These are phyloP conservation scores for Poeciliopsis paucimaculata DNA, from an alignment of 2,797 vertebrate species.

Conservation along the genomic window DNA sequence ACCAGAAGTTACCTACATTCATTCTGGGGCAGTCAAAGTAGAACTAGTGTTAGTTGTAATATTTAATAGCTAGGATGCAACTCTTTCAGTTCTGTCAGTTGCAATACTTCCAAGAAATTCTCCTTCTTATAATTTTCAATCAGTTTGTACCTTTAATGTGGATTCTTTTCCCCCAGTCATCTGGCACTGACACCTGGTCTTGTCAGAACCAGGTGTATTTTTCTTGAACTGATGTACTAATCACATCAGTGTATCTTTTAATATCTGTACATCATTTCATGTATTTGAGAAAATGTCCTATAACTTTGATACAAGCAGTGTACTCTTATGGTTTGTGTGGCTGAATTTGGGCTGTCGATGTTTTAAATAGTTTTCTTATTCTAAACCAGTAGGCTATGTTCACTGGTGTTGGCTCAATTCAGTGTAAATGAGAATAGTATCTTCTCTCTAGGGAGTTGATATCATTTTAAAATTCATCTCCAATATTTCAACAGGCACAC, in stretches of 20 bases:
- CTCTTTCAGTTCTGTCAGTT: background rate
- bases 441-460: background rate
- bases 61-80: background rate
- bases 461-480: slow-evolving; percentile 10
- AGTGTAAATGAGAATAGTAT: background rate
- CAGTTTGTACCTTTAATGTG: too few relatives aligned
- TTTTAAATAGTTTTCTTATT: slow-evolving; percentile 10
- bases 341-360: background rate
- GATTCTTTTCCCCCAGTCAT: too few relatives aligned
- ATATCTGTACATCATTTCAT: background rate
- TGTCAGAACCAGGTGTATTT: slow-evolving; percentile 11
- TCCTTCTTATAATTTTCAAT: background rate
- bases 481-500: slow-evolving; percentile 8
- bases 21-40: background rate
- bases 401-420: slow-evolving; percentile 2
- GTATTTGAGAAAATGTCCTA: background rate
- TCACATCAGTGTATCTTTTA: background rate
- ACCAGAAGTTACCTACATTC: background rate
- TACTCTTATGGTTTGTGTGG: background rate
- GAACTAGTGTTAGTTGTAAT: background rate
- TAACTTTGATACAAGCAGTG: background rate
- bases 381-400: background rate
- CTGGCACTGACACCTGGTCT: too few relatives aligned
- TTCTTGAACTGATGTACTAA: background rate
- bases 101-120: background rate